These are phyloP conservation scores for Melitaea athalia DNA, from an alignment of 2,888 invertebrate species.

Conservation along the genomic window DNA sequence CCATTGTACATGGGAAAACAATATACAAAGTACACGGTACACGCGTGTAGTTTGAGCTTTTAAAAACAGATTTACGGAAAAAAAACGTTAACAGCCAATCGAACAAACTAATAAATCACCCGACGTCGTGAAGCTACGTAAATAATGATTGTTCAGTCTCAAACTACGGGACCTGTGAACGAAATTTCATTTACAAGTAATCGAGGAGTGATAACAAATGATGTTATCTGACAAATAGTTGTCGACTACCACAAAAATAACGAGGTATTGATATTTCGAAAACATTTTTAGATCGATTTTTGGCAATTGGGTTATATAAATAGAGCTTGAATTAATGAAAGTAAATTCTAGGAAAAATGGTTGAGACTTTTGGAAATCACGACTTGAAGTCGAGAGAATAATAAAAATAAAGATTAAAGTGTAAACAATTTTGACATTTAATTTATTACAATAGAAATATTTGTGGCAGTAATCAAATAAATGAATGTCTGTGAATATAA, in stretches of 20 bases:
- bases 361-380: no score
- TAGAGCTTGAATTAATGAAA: no score
- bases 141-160: constrained; percentile 1
- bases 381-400: no score
- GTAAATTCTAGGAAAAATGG: no score
- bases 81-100: constrained; percentile 5
- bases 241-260: not conserved
- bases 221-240: not conserved
- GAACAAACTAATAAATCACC: constrained; percentile 7
- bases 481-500: no score
- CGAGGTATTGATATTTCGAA: not conserved
- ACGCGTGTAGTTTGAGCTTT: not conserved
- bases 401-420: no score
- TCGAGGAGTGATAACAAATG: not conserved
- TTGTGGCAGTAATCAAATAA: no score
- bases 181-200: constrained; percentile 1
- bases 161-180: not conserved
- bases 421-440: no score
- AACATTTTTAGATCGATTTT: not conserved
- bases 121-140: constrained; percentile 1
- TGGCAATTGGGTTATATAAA: no score
- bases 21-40: not conserved
- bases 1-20: not conserved
- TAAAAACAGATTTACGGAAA: constrained; percentile 1
- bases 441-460: no score